Base-by-base conservation (phyloP, 2,888 invertebrate genomes). In the Thelaira solivaga region DNA sequence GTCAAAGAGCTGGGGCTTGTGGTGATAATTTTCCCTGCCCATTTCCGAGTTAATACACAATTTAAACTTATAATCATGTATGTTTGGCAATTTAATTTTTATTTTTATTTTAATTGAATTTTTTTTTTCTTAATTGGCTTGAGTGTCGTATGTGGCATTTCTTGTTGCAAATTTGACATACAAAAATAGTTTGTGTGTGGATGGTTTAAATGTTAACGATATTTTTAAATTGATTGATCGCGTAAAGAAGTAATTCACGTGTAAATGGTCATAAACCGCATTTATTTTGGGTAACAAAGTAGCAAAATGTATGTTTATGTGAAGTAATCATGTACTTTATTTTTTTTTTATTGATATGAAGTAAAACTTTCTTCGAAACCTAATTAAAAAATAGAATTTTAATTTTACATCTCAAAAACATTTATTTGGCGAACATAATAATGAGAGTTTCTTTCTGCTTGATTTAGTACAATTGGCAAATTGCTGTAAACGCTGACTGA, bases 91-190 rank as follows among this genome's bases (percentile, higher is more conserved):
- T 67, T 49, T 36, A 2, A n/a, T 18, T 8, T 49, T 13, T 22
- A 18, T 49, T 41, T 26, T 18, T 36, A n/a, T 55, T 47, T 24
- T n/a, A n/a, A n/a, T n/a, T n/a, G n/a, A n/a, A 3, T 34, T 71
- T 57, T 57, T 11, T 29, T 45, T 47, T 20, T 43, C 59, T 43
- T 61, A 53, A 74, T 74, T 67, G 67, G 67, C 51, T 51, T 31
- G 51, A 53, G 10, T 65, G 31, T 59, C 13, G 62, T 34, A 16
- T 29, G 13, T 16, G 26, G 29, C 43, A 22, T 45, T 61, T 53
- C n/a, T 74, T 59, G 18, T 59, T 31, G 36, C 62, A n/a, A 61
- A 41, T 57, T 62, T 20, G 43, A 55, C 29, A 55, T 31, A 36
- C n/a, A n/a, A n/a, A n/a, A n/a, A n/a, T n/a, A n/a, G n/a, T n/a